Evolutionary conservation across 2,888 invertebrate species (phyloP).

Genomic region (Sycophila texana): DNA sequence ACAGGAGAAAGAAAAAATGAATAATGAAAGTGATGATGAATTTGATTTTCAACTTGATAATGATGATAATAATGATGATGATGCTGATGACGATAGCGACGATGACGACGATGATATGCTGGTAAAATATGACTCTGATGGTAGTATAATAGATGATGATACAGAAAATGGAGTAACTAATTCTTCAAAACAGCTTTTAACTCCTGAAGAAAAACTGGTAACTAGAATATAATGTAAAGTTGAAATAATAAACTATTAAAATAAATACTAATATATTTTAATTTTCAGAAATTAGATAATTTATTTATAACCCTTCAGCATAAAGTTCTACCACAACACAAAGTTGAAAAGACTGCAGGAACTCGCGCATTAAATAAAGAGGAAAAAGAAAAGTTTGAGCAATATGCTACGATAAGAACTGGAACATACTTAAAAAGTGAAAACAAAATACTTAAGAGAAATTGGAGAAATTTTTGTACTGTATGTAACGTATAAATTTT

Average conservation of each 20-base stretch:
- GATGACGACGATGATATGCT: background rate
- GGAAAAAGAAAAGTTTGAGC: conserved; percentile 60
- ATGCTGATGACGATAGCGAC: background rate
- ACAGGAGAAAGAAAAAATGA: background rate
- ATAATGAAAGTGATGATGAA: background rate
- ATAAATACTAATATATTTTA: background rate
- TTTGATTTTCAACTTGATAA: background rate
- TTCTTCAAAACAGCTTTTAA: no score
- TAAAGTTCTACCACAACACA: conserved; percentile 66
- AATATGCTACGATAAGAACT: conserved; percentile 60
- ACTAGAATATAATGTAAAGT: background rate
- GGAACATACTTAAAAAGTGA: conserved; percentile 62
- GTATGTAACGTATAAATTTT: conserved; percentile 55
- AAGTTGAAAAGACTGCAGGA: conserved; percentile 62
- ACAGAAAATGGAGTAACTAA: background rate
- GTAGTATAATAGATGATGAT: conserved; percentile 1
- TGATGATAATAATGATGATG: background rate
- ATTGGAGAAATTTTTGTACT: conserved; percentile 70
- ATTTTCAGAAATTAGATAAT: conserved; percentile 61
- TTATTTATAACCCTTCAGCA: conserved; percentile 62
- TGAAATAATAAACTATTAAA: no score
- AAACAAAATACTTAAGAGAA: conserved; percentile 64
- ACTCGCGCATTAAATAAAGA: conserved; percentile 55
- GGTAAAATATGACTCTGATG: background rate
- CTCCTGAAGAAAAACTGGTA: background rate